Percentiles rank a stretch among this genome's conserved stretches.
These are phyloP conservation scores for Ruditapes philippinarum DNA, from an alignment of 1,140 invertebrate genomes.

Conservation along the genomic window DNA sequence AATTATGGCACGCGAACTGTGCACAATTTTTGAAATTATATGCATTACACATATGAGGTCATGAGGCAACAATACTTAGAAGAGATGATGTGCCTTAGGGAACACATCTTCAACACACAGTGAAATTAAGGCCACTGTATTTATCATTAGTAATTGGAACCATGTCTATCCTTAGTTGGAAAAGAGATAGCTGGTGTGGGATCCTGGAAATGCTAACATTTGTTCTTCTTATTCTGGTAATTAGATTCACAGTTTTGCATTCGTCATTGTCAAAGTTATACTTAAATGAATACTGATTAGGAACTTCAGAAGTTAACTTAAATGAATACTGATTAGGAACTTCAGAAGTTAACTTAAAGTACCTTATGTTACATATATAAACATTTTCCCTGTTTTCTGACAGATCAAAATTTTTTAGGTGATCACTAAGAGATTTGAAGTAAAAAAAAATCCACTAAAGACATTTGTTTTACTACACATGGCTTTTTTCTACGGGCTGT, in stretches of 20 bases:
- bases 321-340: neutral
- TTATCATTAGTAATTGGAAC: neutral
- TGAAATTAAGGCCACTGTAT: neutral
- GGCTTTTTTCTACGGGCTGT: neutral
- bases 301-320: neutral
- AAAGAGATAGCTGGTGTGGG: neutral
- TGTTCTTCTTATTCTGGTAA: neutral
- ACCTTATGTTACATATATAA: neutral
- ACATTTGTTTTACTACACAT: neutral
- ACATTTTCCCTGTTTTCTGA: neutral
- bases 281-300: neutral
- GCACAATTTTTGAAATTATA: no score
- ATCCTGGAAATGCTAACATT: no score
- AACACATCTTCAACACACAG: neutral
- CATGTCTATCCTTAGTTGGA: neutral
- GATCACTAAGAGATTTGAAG: neutral
- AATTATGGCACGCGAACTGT: no score
- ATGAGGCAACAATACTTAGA: neutral
- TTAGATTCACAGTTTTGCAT: neutral
- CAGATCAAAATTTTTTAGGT: neutral
- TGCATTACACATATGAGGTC: neutral
- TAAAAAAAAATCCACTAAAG: neutral
- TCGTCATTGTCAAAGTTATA: neutral
- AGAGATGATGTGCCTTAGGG: neutral
- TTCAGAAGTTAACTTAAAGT: neutral